A percentile compares a stretch with the other conserved stretches of the same genome.
phyloP scores from a whole-genome alignment of 1,140 invertebrate genomes.

The Galleria mellonella region DNA sequence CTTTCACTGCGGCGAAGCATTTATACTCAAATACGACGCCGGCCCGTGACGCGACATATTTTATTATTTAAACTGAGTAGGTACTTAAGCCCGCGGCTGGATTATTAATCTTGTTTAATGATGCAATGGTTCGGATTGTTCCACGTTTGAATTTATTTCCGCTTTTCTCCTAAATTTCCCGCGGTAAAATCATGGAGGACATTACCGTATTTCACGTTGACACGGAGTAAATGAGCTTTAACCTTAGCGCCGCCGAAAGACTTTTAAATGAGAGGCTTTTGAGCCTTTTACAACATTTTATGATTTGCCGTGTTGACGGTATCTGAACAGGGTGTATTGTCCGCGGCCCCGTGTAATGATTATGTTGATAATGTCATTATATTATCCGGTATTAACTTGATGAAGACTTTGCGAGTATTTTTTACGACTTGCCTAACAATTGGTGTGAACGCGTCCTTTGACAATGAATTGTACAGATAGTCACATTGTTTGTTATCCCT shows the following conservation, averaged over 20 bases:
- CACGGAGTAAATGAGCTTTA: constrained; percentile 4
- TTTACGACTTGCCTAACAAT: no score
- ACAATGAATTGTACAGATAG: no score
- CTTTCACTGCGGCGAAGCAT: no score
- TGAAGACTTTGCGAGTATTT: no score
- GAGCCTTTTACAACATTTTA: not conserved
- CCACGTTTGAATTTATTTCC: not conserved
- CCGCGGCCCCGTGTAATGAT: not conserved
- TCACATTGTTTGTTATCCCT: no score
- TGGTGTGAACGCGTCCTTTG: no score
- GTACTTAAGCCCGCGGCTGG: not conserved
- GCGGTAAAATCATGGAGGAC: constrained; percentile 3
- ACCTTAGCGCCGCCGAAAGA: not conserved
- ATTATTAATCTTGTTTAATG: constrained; percentile 5
- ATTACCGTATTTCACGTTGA: constrained; percentile 5
- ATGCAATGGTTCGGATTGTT: not conserved
- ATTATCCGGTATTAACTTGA: no score
- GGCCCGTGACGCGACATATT: constrained; percentile 1
- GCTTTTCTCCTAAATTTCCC: constrained; percentile 3
- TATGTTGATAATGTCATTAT: not conserved
- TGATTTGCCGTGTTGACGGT: not conserved
- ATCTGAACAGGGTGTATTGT: not conserved
- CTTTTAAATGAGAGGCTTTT: not conserved
- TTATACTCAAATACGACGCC: no score
- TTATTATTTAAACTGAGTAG: not conserved